Conservation (phyloP, 2,113 vertebrate genomes). For the Rhabdornis inornatus region DNA sequence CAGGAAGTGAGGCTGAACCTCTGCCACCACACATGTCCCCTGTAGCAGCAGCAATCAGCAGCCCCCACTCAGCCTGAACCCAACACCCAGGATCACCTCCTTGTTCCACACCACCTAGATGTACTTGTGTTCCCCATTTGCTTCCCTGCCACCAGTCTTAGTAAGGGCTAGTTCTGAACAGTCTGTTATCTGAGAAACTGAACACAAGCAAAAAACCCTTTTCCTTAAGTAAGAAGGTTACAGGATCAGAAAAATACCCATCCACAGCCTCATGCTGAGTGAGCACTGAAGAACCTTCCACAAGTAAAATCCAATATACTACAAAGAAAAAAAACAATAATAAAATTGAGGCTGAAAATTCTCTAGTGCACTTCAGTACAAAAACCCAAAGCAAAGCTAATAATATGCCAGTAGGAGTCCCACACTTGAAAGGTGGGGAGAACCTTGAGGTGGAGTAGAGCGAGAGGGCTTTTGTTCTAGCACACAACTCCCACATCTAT, state of each 20-base stretch:
- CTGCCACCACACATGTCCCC: too few species aligned
- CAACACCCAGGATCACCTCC: background rate
- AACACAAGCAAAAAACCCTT: background rate
- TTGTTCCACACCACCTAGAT: background rate
- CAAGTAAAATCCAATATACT: background rate
- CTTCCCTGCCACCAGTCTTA: background rate
- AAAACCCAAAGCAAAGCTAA: background rate
- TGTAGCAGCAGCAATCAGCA: background rate
- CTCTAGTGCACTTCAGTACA: background rate
- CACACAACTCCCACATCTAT: background rate
- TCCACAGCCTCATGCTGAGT: background rate
- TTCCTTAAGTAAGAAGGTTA: background rate
- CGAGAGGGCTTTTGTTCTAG: rapidly evolving
- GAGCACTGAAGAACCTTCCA: background rate
- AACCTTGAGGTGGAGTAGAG: rapidly evolving
- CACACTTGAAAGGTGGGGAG: background rate
- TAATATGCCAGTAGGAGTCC: rapidly evolving
- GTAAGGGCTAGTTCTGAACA: background rate
- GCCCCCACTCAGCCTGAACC: rapidly evolving
- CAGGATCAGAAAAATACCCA: background rate
- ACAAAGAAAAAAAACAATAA: background rate
- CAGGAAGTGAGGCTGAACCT: rapidly evolving
- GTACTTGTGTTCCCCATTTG: rapidly evolving
- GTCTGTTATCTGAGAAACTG: background rate
- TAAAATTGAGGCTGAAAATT: background rate